phyloP scores from a whole-genome alignment of 2,888 invertebrate genomes.

The Spodoptera littoralis region DNA sequence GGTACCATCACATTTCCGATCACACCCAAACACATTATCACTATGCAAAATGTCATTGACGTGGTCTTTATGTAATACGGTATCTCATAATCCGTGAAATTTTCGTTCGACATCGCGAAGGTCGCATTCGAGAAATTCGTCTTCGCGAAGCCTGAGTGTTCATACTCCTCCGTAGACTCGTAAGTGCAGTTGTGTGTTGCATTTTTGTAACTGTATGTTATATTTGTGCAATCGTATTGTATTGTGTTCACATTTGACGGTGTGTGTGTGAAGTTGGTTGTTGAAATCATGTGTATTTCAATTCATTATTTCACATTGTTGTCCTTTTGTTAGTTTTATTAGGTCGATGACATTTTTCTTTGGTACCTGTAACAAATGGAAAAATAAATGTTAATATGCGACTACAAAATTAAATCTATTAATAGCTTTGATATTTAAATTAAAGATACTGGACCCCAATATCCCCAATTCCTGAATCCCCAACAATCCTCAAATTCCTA shows the following conservation, averaged over 20 bases:
- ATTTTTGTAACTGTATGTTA: constrained; percentile 59
- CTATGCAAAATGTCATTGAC: constrained; percentile 95
- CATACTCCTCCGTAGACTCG: constrained; percentile 53
- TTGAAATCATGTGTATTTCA: constrained; percentile 86
- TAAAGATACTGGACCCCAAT: too few species aligned
- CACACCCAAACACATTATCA: constrained; percentile 96
- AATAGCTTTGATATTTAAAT: too few species aligned
- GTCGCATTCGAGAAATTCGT: constrained; percentile 64
- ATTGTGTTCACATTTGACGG: constrained; percentile 67
- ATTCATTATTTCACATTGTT: constrained; percentile 79
- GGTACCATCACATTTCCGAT: constrained; percentile 98
- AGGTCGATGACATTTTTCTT: constrained; percentile 46
- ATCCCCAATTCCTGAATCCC: too few species aligned
- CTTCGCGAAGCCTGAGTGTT: constrained; percentile 64
- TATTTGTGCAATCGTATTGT: constrained; percentile 56
- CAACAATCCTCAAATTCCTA: too few species aligned
- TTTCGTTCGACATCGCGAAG: constrained; percentile 70
- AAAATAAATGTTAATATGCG: too few species aligned
- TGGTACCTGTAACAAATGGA: constrained; percentile 64
- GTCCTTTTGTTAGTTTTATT: constrained; percentile 38
- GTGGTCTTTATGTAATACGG: constrained; percentile 96
- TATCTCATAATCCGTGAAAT: constrained; percentile 88
- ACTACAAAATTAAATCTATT: too few species aligned
- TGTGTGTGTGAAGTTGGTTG: constrained; percentile 77
- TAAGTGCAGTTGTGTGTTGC: constrained; percentile 64